Percentiles rank a stretch among this genome's conserved stretches.
phyloP scores from a whole-genome alignment of 2,113 vertebrate species.

The Perca schrenkii region DNA sequence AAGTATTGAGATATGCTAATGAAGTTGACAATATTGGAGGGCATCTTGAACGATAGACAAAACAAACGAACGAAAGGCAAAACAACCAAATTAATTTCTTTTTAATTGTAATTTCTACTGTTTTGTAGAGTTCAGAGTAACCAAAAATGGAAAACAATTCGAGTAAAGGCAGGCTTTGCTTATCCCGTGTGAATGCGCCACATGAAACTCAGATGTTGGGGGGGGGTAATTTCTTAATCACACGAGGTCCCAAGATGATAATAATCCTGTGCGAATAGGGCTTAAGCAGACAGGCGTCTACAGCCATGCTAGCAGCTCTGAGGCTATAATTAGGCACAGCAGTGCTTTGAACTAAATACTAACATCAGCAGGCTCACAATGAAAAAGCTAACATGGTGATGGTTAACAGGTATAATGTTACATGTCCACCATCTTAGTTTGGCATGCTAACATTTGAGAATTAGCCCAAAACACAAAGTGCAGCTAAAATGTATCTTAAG shows the following conservation, averaged over 20 bases:
- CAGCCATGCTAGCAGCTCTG: too few species aligned
- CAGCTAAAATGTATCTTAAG: neutral
- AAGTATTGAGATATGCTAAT: neutral
- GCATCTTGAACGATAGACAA: neutral
- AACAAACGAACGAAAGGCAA: neutral
- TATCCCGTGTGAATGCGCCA: too few species aligned
- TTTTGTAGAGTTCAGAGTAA: neutral
- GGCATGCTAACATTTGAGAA: neutral
- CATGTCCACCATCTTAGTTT: neutral
- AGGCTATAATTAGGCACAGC: too few species aligned
- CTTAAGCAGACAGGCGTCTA: too few species aligned
- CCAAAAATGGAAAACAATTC: neutral
- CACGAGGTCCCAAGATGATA: too few species aligned
- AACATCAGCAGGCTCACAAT: neutral
- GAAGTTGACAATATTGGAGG: neutral
- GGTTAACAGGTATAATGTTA: neutral
- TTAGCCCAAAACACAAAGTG: neutral
- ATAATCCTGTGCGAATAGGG: too few species aligned
- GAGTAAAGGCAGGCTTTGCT: too few species aligned
- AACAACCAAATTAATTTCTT: neutral
- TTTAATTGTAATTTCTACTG: neutral
- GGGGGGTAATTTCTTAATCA: too few species aligned
- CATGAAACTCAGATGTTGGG: too few species aligned
- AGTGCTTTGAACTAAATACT: neutral
- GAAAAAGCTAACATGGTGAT: neutral